phyloP scores from a whole-genome alignment of 2,797 vertebrate genomes.

The Oceanodroma leucorhoa region DNA sequence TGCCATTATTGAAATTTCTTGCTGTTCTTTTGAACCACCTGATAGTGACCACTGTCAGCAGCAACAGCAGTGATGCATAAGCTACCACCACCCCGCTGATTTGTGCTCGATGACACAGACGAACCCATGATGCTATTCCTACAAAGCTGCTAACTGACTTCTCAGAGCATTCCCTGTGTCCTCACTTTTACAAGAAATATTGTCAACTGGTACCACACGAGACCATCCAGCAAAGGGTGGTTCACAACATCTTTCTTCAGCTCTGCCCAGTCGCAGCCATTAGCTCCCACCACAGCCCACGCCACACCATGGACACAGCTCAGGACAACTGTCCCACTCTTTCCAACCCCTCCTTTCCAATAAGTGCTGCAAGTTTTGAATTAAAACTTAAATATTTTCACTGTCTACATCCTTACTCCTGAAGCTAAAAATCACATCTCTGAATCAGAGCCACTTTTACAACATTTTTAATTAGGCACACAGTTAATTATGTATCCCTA shows the following conservation, averaged over 20 bases:
- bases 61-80: not conserved
- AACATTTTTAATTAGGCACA: not conserved
- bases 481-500: not conserved
- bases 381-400: not conserved
- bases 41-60: not conserved
- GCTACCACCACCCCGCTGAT: not conserved
- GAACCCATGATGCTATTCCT: not conserved
- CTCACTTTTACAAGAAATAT: not conserved
- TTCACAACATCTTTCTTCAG: not conserved
- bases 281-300: not conserved
- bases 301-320: rapidly evolving
- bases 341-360: not conserved
- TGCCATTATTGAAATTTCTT: not conserved
- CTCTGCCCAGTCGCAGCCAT: not conserved
- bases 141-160: not conserved
- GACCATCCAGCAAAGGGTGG: not conserved
- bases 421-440: not conserved
- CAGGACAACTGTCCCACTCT: not conserved
- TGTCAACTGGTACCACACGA: rapidly evolving
- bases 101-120: not conserved
- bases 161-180: not conserved
- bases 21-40: not conserved
- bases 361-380: not conserved
- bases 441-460: not conserved
- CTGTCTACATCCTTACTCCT: not conserved